Evolutionary conservation across 2,797 vertebrate species (phyloP), one percentile per base, ranked within the genome.

Genomic region (Heterohyrax brucei): DNA sequence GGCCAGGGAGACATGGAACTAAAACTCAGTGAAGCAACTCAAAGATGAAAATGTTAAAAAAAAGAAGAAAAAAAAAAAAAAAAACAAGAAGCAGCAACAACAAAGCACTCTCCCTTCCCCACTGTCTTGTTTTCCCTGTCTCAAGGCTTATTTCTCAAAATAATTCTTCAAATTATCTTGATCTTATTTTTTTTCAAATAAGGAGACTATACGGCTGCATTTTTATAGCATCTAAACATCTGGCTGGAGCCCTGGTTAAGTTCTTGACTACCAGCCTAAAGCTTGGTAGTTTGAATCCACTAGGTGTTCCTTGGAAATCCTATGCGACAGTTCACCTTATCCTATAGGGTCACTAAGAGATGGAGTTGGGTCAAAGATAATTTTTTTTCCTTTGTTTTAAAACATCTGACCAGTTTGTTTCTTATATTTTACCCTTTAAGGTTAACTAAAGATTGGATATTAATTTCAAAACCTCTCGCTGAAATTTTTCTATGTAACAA

Each of bases 21-120:
- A 81, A 97, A 92, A 89, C 10, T 28, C 44, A 86, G 59, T 77
- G 72, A 76, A 80, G 61, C 21, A 85, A 26, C 19, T n/a, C 44
- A 26, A 62, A 92, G 44, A 50, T 22, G 46, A 83, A 84, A 87
- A 72, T 9, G 10, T 33, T 18, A 78, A n/a, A 81, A 75, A 33
- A 81, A 30, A 39, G 33, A 86, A 89, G 89, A 77, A 76, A 30
- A 39, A 46, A 86, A 89, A 91, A 77, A 76, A 78, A 91, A 50
- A 14, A 26, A 39, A 39, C 39, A 39, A 39, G 39, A 39, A 39
- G 39, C 39, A 76, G 22, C 9, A 62, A 81, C 64, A 77, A 87
- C 53, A 95, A 91, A 46, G 48, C 19, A 1, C 19, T 24, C 1
- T 46, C 21, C 9, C 44, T 39, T n/a, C 30, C 7, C 59, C 10